A percentile compares a stretch with the other conserved stretches of the same genome.
phyloP scores from a whole-genome alignment of 2,797 vertebrate genomes.

The Syngnathus acus region DNA sequence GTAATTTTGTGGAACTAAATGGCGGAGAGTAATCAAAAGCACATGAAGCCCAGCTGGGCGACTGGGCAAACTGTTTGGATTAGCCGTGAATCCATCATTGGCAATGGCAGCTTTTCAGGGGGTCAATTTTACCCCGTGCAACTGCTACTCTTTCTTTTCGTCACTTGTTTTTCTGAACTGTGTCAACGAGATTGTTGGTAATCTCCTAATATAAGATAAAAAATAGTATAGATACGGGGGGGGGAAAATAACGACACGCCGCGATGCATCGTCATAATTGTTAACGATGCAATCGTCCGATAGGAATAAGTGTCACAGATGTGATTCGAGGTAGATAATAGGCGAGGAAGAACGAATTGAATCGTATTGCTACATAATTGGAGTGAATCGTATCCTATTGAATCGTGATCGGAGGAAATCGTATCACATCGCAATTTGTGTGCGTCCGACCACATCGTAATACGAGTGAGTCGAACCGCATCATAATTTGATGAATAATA shows the following conservation, averaged over 20 bases:
- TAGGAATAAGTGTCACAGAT: not conserved
- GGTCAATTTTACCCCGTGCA: constrained; percentile 78
- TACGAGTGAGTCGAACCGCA: not conserved
- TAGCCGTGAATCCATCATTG: constrained; percentile 93
- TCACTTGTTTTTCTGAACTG: not conserved
- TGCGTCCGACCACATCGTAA: not conserved
- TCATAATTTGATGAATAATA: too few species aligned
- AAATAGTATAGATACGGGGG: not conserved
- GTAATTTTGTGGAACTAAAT: constrained; percentile 99
- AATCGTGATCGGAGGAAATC: not conserved
- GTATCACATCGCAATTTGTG: not conserved
- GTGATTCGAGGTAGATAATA: not conserved
- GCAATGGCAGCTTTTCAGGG: constrained; percentile 86
- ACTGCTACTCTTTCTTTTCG: constrained; percentile 19
- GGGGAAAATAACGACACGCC: not conserved
- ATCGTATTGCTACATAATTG: not conserved
- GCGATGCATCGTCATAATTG: not conserved
- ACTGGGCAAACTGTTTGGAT: constrained; percentile 95
- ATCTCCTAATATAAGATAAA: not conserved
- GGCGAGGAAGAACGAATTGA: not conserved
- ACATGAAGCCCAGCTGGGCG: constrained; percentile 99
- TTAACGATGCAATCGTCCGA: not conserved
- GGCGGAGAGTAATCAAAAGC: constrained; percentile 99
- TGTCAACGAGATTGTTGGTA: not conserved
- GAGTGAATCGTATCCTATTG: not conserved